These are phyloP conservation scores for Pogonomyrmex barbatus DNA, from an alignment of 1,140 invertebrate species.

Conservation along the genomic window DNA sequence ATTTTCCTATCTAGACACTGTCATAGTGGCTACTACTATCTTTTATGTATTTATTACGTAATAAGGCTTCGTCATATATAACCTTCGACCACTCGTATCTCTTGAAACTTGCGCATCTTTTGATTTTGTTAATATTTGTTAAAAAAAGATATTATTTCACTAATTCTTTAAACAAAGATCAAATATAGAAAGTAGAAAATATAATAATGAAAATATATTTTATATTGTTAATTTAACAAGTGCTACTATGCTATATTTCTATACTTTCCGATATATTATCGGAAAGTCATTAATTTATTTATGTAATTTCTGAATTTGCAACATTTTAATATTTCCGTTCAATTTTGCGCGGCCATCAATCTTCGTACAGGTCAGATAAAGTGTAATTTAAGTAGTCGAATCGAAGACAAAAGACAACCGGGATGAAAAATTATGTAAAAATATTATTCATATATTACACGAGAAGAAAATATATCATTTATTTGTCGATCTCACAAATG, in stretches of 20 bases:
- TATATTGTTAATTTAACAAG: neutral
- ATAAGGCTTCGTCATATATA: slow-evolving; percentile 29
- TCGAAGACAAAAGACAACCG: neutral
- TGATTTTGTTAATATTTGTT: neutral
- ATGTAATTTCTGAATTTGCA: neutral
- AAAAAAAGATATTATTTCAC: neutral
- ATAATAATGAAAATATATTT: neutral
- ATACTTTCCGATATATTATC: neutral
- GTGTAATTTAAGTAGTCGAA: neutral
- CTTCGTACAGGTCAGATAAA: neutral
- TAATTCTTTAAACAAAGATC: slow-evolving; percentile 13
- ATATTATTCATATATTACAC: neutral
- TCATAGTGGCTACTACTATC: neutral
- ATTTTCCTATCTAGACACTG: neutral
- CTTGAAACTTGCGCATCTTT: neutral
- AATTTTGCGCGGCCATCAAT: neutral
- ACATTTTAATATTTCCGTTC: neutral
- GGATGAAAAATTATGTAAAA: neutral
- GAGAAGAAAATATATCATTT: neutral
- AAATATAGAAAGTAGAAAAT: neutral
- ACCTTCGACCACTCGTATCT: slow-evolving; percentile 25
- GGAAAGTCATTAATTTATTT: neutral
- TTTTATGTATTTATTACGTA: slow-evolving; percentile 49
- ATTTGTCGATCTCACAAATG: neutral
- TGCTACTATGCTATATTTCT: neutral